Conservation (phyloP, 2,888 invertebrate genomes). For the Criorhina ranunculi region DNA sequence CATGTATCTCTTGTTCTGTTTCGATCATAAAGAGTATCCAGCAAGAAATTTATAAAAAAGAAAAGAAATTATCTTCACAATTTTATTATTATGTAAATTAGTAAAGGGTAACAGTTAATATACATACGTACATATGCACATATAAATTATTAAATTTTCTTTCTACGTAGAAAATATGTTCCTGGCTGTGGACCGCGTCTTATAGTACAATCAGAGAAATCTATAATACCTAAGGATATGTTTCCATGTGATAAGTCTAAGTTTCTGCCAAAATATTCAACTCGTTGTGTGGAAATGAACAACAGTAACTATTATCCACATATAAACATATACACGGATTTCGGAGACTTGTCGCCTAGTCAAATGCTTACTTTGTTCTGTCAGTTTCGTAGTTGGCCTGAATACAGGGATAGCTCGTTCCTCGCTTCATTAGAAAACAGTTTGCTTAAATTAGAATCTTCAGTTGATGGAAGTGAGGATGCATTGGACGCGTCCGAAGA, state of each 20-base stretch:
- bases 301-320: slow-evolving; percentile 84
- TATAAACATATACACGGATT: slow-evolving; percentile 90
- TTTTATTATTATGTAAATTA: too few relatives aligned
- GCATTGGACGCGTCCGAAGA: slow-evolving; percentile 80
- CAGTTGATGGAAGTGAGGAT: slow-evolving; percentile 81
- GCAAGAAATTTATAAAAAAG: too few relatives aligned
- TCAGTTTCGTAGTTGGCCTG: slow-evolving; percentile 87
- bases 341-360: slow-evolving; percentile 88
- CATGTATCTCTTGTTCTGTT: too few relatives aligned
- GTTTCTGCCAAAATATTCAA: slow-evolving; percentile 80
- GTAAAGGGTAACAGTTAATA: too few relatives aligned
- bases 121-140: background rate
- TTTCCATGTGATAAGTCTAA: slow-evolving; percentile 38
- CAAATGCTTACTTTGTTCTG: slow-evolving; percentile 89
- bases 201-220: slow-evolving; percentile 83
- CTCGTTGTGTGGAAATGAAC: slow-evolving; percentile 80
- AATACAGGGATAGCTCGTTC: slow-evolving; percentile 88
- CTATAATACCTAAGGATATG: slow-evolving; percentile 22
- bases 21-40: too few relatives aligned
- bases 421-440: slow-evolving; percentile 88
- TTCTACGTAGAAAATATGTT: slow-evolving; percentile 87
- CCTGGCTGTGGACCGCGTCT: slow-evolving; percentile 90
- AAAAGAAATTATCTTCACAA: too few relatives aligned
- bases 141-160: slow-evolving; percentile 5
- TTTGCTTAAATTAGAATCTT: slow-evolving; percentile 85